Base-by-base conservation (phyloP, 1,140 invertebrate species). In the Listronotus bonariensis region DNA sequence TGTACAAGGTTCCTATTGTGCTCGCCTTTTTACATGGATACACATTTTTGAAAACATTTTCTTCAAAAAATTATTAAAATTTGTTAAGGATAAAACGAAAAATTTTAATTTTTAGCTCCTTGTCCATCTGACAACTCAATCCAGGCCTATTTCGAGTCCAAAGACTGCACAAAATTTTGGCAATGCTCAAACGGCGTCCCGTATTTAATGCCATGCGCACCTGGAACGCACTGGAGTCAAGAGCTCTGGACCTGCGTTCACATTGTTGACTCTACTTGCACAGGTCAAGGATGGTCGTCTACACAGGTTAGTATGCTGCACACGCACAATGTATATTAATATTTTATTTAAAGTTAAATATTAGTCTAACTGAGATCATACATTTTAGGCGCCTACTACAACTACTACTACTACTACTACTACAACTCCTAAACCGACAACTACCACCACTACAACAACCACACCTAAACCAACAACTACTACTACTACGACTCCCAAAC, bases 141-240 rank as follows among this genome's bases (percentile, higher is more conserved):
- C 1, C 5, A 62, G 36, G 66, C 62, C 15, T 71, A 71, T 31
- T 48, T 67, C 32, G 52, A 62, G 0, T 53, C 62, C 18, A 41
- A 66, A 17, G 78, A 84, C 62, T 88, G 87, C 66, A 65, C 75
- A 0, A 81, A 78, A 48, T 89, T 84, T 68, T 88, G 84, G 72
- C 78, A 82, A 34, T 89, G 87, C 66, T 76, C 79, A 0, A 77
- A 75, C 11, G 83, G 83, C 1, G 51, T 72, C 11, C 76, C 82
- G 0, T 76, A 82, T 26, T 71, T 79, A 9, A 71, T 76, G 42
- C 61, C 53, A 9, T 81, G 80, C 61, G 74, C 77, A 10, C 51
- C 46, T 12, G 77, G 77, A 0, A 60, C 78, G 17, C 64, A 76
- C n/a, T 83, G 80, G 51, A 79, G 81, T 59, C 43, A 69, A 3